Conservation (phyloP, 2,113 vertebrate species). For the Thunnus thynnus region DNA sequence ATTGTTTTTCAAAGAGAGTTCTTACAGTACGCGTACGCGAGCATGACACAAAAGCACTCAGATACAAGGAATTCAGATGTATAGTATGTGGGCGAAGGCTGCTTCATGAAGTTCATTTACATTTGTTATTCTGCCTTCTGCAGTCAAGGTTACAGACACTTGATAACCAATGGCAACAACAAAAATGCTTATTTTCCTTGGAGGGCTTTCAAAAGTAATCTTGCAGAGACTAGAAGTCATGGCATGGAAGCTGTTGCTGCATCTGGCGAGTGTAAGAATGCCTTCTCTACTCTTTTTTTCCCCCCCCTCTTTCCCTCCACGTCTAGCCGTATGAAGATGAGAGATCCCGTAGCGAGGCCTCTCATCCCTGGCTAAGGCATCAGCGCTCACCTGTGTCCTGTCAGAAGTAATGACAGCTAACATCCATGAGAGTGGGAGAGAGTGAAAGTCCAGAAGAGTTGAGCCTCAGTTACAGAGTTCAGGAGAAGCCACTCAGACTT, state of each 20-base stretch:
- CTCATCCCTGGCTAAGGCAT: slow-evolving; percentile 59
- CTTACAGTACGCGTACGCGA: not conserved
- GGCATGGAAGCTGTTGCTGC: slow-evolving; percentile 44
- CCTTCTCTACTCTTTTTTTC: not conserved
- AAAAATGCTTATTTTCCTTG: slow-evolving; percentile 15
- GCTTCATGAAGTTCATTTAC: slow-evolving; percentile 28
- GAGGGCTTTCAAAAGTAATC: slow-evolving; percentile 33
- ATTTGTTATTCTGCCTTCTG: slow-evolving; percentile 12
- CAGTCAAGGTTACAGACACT: slow-evolving; percentile 35
- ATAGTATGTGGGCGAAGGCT: not conserved
- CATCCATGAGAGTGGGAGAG: slow-evolving; percentile 63
- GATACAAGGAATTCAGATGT: not conserved
- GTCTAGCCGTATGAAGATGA: slow-evolving; percentile 37
- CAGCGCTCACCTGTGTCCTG: slow-evolving; percentile 69
- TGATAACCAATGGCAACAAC: slow-evolving; percentile 30
- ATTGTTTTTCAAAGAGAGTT: slow-evolving; percentile 21
- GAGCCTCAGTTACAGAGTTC: slow-evolving; percentile 31
- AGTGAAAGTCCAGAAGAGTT: slow-evolving; percentile 53
- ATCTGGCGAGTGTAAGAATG: slow-evolving; percentile 38
- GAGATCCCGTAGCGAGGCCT: slow-evolving; percentile 38
- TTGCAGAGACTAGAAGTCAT: slow-evolving; percentile 6
- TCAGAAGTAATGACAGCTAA: slow-evolving; percentile 71
- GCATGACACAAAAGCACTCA: not conserved
- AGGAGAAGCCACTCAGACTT: slow-evolving; percentile 55
- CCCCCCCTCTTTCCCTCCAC: not conserved